These are phyloP conservation scores for Microcebus murinus DNA, from an alignment of 2,113 vertebrate genomes.

Conservation along the genomic window DNA sequence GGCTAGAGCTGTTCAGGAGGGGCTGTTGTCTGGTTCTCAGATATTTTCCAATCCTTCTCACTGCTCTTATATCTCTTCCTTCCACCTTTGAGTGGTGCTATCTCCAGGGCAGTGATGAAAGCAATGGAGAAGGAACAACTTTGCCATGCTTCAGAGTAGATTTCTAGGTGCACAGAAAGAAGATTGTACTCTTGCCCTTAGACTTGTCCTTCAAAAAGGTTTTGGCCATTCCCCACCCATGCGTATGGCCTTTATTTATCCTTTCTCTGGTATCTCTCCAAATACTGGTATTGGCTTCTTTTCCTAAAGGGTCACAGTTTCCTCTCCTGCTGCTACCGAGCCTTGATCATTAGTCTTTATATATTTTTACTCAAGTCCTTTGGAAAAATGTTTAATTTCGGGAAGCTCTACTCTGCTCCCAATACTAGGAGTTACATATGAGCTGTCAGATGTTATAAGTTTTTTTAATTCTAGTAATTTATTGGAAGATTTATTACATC, in stretches of 20 bases:
- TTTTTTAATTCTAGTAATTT: neutral
- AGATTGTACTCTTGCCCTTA: accelerated
- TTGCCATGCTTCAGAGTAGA: neutral
- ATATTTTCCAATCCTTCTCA: neutral
- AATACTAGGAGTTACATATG: neutral
- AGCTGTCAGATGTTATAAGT: neutral
- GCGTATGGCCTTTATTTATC: neutral
- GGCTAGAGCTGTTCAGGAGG: neutral
- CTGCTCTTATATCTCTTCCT: neutral
- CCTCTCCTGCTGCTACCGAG: neutral
- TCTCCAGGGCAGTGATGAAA: neutral
- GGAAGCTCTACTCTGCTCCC: neutral
- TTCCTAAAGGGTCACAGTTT: neutral
- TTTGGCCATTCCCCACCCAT: neutral
- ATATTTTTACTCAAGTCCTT: neutral
- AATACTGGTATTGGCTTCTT: neutral
- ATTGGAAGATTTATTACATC: neutral
- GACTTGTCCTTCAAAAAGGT: neutral
- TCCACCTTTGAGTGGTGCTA: neutral
- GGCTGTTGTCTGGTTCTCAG: neutral
- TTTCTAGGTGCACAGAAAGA: neutral
- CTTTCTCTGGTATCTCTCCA: neutral
- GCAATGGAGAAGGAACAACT: neutral
- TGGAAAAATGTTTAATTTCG: neutral
- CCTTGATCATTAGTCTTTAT: neutral